These are phyloP conservation scores for Cryptoblepharus egeriae DNA, from an alignment of 2,797 vertebrate species.

Conservation along the genomic window DNA sequence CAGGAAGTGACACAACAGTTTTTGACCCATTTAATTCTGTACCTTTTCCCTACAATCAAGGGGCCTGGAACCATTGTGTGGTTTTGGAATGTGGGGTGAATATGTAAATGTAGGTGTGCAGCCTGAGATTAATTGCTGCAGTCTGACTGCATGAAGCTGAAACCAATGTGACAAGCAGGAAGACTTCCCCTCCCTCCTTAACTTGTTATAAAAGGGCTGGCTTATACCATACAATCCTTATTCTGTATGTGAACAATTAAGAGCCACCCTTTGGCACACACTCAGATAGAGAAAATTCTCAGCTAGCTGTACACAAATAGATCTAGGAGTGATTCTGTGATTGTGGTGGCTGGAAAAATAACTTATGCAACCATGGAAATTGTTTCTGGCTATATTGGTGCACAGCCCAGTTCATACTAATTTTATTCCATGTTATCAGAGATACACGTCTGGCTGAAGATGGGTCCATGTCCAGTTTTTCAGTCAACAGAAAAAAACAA, in stretches of 20 bases:
- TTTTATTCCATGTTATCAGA: not conserved
- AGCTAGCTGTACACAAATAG: not conserved
- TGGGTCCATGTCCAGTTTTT: not conserved
- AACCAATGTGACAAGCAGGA: not conserved
- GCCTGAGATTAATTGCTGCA: not conserved
- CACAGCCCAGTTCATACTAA: not conserved
- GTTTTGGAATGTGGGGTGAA: not conserved
- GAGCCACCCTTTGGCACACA: not conserved
- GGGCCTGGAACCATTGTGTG: too few species aligned
- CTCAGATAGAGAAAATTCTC: not conserved
- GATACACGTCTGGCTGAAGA: not conserved
- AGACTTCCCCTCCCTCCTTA: too few species aligned
- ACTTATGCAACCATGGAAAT: not conserved
- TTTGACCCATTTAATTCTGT: too few species aligned
- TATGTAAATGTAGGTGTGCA: too few species aligned
- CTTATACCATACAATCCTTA: not conserved
- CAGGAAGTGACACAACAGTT: too few species aligned
- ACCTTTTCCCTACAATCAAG: too few species aligned
- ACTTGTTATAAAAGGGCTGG: not conserved
- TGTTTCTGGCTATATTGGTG: not conserved
- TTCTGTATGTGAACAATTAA: not conserved
- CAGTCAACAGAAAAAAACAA: too few species aligned
- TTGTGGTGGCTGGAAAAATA: conserved; percentile 1
- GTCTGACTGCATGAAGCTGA: not conserved
- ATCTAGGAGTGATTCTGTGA: not conserved